Conservation (phyloP, 2,113 vertebrate species). For the Garra rufa region DNA sequence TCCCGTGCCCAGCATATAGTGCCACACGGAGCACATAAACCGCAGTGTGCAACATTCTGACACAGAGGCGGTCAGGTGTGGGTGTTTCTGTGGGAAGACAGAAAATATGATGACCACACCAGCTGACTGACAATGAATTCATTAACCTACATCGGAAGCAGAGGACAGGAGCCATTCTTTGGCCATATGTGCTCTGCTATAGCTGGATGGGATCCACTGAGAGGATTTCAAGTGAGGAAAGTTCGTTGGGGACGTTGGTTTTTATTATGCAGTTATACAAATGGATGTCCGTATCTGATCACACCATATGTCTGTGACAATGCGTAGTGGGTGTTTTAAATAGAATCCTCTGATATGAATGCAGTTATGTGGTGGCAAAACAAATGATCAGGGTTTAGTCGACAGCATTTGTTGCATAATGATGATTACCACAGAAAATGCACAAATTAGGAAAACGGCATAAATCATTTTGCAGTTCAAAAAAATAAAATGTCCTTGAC, state of each 20-base stretch:
- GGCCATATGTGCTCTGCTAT: constrained; percentile 71
- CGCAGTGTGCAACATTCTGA: background rate
- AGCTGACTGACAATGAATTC: constrained; percentile 70
- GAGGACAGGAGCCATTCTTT: constrained; percentile 66
- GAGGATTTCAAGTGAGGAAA: constrained; percentile 59
- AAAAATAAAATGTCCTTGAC: too few species aligned
- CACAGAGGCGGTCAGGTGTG: constrained; percentile 67
- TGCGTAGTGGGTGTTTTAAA: constrained; percentile 1
- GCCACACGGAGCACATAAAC: constrained; percentile 20
- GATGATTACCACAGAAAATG: background rate
- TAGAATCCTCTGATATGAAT: background rate
- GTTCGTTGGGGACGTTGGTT: constrained; percentile 12
- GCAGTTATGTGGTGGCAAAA: background rate
- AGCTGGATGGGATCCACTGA: constrained; percentile 71
- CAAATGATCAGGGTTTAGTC: background rate
- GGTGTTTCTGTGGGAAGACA: constrained; percentile 59
- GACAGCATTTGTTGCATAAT: constrained; percentile 8
- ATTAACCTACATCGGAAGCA: constrained; percentile 78
- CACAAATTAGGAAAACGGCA: background rate
- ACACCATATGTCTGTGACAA: constrained; percentile 12
- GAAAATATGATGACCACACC: constrained; percentile 50
- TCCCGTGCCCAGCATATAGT: constrained; percentile 52
- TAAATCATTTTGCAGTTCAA: background rate
- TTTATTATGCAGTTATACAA: constrained; percentile 35
- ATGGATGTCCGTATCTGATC: constrained; percentile 3